Percentiles rank a stretch among this genome's conserved stretches.
Evolutionary conservation across 2,797 vertebrate genomes (phyloP).

Genomic region (Thamnophis elegans): DNA sequence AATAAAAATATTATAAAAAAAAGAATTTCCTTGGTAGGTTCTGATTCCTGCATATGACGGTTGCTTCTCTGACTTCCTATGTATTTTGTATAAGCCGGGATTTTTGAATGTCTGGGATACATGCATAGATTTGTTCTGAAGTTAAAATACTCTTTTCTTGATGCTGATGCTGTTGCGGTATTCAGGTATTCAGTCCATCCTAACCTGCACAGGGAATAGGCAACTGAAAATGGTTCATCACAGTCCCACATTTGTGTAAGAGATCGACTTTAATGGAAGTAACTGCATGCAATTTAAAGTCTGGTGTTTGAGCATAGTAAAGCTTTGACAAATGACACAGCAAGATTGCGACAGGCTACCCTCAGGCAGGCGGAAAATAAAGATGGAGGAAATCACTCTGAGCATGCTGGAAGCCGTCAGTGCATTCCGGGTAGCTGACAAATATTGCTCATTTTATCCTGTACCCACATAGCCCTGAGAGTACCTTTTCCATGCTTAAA

Average conservation of each 20-base stretch:
- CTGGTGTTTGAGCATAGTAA: background rate
- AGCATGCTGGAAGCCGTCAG: constrained; percentile 4
- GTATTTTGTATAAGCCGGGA: background rate
- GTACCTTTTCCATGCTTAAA: background rate
- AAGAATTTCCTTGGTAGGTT: background rate
- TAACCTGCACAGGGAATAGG: background rate
- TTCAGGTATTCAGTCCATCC: background rate
- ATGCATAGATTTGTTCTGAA: background rate
- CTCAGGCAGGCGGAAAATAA: background rate
- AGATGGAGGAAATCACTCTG: constrained; percentile 11
- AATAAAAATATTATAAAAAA: no score
- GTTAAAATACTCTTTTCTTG: background rate
- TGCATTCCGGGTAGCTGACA: constrained; percentile 11
- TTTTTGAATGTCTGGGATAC: background rate
- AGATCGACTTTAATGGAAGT: background rate
- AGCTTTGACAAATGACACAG: constrained; percentile 19
- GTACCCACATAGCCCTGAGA: background rate
- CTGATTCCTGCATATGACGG: background rate
- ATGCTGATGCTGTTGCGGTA: background rate
- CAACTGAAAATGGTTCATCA: background rate
- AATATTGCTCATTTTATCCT: background rate
- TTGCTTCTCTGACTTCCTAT: background rate
- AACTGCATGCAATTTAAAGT: background rate
- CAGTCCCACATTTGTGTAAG: background rate
- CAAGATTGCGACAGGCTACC: constrained; percentile 7